phyloP scores from a whole-genome alignment of 2,113 vertebrate species.

The Panurus biarmicus region DNA sequence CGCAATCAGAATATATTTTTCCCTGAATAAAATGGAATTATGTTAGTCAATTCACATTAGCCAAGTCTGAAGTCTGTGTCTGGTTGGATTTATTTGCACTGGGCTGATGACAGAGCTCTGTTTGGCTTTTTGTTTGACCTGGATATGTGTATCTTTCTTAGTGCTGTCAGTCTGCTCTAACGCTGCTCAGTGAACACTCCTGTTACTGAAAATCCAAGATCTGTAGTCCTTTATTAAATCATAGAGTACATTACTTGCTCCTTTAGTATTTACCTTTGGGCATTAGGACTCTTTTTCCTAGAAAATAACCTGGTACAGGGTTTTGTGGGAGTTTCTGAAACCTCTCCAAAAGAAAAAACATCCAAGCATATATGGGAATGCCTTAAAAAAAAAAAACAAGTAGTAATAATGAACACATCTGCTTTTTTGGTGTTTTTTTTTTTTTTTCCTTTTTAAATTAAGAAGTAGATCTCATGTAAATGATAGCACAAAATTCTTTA shows the following conservation, averaged over 20 bases:
- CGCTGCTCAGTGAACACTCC: not conserved
- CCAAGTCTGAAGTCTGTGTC: slow-evolving; percentile 47
- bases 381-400: not conserved
- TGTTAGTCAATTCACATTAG: slow-evolving; percentile 64
- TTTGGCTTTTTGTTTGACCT: slow-evolving; percentile 42
- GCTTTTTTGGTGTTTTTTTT: no score
- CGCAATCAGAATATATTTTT: slow-evolving; percentile 60
- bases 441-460: not conserved
- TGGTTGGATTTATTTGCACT: slow-evolving; percentile 58
- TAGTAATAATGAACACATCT: not conserved
- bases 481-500: not conserved
- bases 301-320: not conserved
- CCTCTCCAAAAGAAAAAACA: not conserved
- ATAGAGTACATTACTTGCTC: not conserved
- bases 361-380: not conserved
- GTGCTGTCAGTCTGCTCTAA: not conserved
- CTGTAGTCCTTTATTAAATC: not conserved
- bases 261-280: slow-evolving; percentile 16
- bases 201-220: not conserved
- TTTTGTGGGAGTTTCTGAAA: not conserved
- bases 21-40: slow-evolving; percentile 52
- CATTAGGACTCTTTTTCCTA: not conserved
- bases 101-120: not conserved
- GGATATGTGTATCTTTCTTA: not conserved
- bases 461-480: not conserved